These are phyloP conservation scores for Thamnophis elegans DNA, from an alignment of 2,797 vertebrate genomes.

Conservation along the genomic window DNA sequence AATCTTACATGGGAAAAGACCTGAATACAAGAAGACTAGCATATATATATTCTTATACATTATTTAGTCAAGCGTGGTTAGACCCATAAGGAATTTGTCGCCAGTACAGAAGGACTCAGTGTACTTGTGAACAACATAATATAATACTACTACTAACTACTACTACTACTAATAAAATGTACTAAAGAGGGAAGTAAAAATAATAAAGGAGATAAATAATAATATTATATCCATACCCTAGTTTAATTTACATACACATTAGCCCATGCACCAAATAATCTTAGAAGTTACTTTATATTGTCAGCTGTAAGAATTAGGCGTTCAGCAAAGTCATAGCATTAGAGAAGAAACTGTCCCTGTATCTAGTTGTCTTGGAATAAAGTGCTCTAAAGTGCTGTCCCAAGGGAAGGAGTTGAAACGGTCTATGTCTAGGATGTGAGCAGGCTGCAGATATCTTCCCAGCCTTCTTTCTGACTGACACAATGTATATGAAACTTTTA, in stretches of 20 bases:
- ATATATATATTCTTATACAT: background rate
- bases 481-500: too few species aligned
- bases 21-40: too few species aligned
- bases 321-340: background rate
- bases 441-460: background rate
- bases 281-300: background rate
- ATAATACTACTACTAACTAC: background rate
- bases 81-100: background rate
- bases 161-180: background rate
- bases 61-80: background rate
- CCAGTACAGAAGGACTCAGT: background rate
- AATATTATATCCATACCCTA: background rate
- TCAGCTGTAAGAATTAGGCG: background rate
- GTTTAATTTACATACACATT: background rate
- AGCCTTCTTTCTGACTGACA: background rate
- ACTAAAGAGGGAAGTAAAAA: background rate
- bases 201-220: background rate
- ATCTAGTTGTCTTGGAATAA: background rate
- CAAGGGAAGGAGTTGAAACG: background rate
- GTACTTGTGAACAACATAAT: background rate
- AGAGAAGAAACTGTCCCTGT: background rate
- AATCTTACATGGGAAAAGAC: too few species aligned
- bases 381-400: background rate
- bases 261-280: background rate
- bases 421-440: background rate